A percentile compares a stretch with the other conserved stretches of the same genome.
Evolutionary conservation across 1,140 invertebrate genomes (phyloP).

Genomic region (Macrobrachium rosenbergii): DNA sequence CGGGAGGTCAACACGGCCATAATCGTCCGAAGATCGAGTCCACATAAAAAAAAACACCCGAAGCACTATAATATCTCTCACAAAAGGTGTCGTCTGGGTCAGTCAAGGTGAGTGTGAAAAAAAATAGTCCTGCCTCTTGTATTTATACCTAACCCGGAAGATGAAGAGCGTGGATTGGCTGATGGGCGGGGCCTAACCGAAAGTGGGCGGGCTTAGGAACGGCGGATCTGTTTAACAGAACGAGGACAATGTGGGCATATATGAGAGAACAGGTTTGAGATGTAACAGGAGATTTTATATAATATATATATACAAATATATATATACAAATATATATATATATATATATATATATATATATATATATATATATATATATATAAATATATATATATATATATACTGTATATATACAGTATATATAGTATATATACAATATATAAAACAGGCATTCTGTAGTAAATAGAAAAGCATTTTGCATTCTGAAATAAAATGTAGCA

Average conservation of each 20-base stretch:
- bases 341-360: conserved; percentile 23
- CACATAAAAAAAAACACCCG: not conserved
- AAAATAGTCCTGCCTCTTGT: not conserved
- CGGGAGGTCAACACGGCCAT: conserved; percentile 39
- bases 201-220: not conserved
- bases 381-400: conserved; percentile 12
- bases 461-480: too few relatives aligned
- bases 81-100: too few relatives aligned
- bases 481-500: too few relatives aligned
- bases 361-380: conserved; percentile 24
- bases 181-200: conserved; percentile 2
- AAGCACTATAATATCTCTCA: not conserved
- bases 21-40: not conserved
- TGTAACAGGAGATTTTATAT: not conserved
- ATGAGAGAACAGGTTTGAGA: not conserved
- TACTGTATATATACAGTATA: not conserved
- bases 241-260: not conserved
- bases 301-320: too few relatives aligned
- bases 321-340: not conserved
- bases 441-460: too few relatives aligned
- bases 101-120: conserved; percentile 22
- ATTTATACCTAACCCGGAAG: conserved; percentile 29
- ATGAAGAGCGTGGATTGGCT: not conserved
- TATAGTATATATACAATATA: not conserved
- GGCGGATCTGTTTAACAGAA: not conserved